These are phyloP conservation scores for Drosophila azteca DNA, from an alignment of 1,140 invertebrate species.

Conservation along the genomic window DNA sequence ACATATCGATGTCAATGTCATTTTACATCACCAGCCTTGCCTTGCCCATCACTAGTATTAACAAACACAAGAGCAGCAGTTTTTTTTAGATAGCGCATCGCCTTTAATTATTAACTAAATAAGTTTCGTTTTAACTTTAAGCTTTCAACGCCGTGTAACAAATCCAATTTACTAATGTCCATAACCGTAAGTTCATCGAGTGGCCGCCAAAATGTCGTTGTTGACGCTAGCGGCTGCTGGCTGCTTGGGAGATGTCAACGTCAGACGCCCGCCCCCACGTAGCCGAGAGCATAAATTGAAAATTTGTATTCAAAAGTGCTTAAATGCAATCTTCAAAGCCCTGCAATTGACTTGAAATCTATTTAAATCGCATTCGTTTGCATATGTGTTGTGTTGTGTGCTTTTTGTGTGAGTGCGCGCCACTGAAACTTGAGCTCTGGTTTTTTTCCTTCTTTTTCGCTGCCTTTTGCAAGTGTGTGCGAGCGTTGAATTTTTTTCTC, in stretches of 20 bases:
- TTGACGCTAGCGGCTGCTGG: neutral
- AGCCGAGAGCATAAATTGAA: conserved; percentile 43
- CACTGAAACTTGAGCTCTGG: conserved; percentile 73
- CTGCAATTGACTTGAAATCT: conserved; percentile 46
- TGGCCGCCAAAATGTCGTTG: neutral
- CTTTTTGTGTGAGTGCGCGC: conserved; percentile 23
- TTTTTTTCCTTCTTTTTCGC: conserved; percentile 25
- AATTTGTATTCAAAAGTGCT: conserved; percentile 40
- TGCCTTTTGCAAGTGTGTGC: conserved; percentile 28
- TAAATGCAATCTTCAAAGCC: conserved; percentile 44
- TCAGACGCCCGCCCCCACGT: conserved; percentile 77
- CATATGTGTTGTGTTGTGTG: conserved; percentile 6
- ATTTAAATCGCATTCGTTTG: conserved; percentile 37
- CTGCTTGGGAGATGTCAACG: conserved; percentile 13
- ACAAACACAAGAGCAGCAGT: conserved; percentile 68
- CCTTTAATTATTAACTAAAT: conserved; percentile 50
- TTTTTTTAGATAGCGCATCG: conserved; percentile 59
- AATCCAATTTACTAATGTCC: conserved; percentile 76
- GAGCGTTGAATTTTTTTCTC: conserved; percentile 45
- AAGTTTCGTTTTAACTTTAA: conserved; percentile 46
- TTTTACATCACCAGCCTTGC: too few relatives aligned
- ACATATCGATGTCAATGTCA: too few relatives aligned
- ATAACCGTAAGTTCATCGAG: conserved; percentile 73
- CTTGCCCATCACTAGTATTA: conserved; percentile 52
- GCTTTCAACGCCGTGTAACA: conserved; percentile 59